Base-by-base conservation (phyloP, 2,797 vertebrate genomes). In the Poeciliopsis gracilis region DNA sequence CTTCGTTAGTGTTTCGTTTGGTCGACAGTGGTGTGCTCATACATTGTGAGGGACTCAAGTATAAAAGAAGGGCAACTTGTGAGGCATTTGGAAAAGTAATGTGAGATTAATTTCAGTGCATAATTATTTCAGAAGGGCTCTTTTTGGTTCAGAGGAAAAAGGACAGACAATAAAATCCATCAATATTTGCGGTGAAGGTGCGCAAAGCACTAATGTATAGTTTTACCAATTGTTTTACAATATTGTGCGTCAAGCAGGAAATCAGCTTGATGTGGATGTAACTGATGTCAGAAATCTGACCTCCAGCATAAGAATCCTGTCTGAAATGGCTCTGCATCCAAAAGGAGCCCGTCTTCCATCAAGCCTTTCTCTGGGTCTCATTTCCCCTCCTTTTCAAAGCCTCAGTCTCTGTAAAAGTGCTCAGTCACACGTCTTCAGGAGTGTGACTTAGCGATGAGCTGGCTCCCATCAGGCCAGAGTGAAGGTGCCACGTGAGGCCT, bases 361-460 rank as follows among this genome's bases (percentile, higher is more conserved):
- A 47, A 79, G 72, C 38, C 77, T 81, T 84, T 70, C 57, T 66
- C 33, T 1, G 38, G 33, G 61, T 75, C 53, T 81, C 45, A 12
- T 38, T 83, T 75, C 57, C 28, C 73, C 82, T 77, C 41, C 73
- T 81, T 51, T 51, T 91, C 83, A 76, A 86, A 79, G 77, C 79
- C 51, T 73, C 85, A 47, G 16, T 87, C 69, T 12, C 33, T 69
- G 67, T 73, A 36, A 82, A 85, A 85, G 77, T 45, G 59, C 88
- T 76, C 1, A 81, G 78, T 88, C 89, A 84, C 88, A 83, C 85
- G 8, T 90, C 90, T 87, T 72, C 77, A 69, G 81, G 84, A 92
- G 89, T 88, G 89, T 88, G 91, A 92, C 87, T 85, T 87, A 67
- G 77, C 66, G 73, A 90, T 90, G 92, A 92, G 87, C 84, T 87